Evolutionary conservation across 1,140 invertebrate genomes (phyloP), one percentile per base, ranked within the genome.

Genomic region (Diabrotica virgifera): DNA sequence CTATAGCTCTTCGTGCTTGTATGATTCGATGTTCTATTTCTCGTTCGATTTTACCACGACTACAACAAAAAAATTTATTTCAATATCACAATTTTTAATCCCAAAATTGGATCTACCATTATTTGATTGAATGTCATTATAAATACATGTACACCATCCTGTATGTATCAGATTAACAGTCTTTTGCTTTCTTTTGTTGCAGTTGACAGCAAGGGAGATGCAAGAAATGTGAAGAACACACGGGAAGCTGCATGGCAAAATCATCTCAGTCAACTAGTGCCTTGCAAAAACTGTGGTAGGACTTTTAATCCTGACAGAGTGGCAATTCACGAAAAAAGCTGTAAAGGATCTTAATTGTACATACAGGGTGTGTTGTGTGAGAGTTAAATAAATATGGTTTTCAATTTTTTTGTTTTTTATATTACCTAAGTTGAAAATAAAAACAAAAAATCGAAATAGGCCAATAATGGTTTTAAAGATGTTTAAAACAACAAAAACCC

Each of bases 241-340:
- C 80, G 76, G 58, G 85, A 87, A 51, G 82, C 80, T 10, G 82
- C 81, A 6, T 89, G 86, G 86, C 80, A 85, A 70, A 78, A 77
- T 37, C 84, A 86, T 65, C 67, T 85, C 13, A 77, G 75, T 51
- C 82, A 85, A 66, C 74, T 92, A 46, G 80, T 90, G 24, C 83
- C 85, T 2, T 92, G 90, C 73, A 81, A 82, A 67, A 81, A 82
- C 62, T 92, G 90, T 76, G 83, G 83, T 13, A 80, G 89, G 52
- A 90, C 86, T 24, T 91, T 92, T 73, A 83, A 85, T 72, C 87
- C 90, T 2, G 89, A 91, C 68, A 79, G 90, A 55, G 79, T 92
- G 3, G 75, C 76, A 37, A 76, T 90, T 14, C 90, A 92, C 70
- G 84, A 89, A 75, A 80, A 83, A 55, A 85, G 82, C 64, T 91